Conservation (phyloP, 2,113 vertebrate genomes). For the Andinoacara biseriatus region DNA sequence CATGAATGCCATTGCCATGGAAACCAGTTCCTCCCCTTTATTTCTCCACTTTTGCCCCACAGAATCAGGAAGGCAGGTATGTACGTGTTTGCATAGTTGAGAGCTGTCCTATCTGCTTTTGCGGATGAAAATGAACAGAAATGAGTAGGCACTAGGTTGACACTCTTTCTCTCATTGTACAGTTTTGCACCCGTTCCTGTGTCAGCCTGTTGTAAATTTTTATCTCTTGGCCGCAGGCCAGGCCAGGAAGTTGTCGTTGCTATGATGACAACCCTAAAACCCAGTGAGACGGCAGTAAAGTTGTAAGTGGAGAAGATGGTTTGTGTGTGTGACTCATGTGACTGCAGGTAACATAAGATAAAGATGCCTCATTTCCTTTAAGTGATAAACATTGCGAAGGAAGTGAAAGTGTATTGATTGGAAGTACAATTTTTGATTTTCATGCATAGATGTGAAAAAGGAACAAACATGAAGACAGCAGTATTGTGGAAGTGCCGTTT, state of each 20-base stretch:
- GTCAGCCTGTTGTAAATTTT: slow-evolving; percentile 18
- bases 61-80: background rate
- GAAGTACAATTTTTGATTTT: rapidly evolving
- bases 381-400: background rate
- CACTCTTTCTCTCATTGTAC: background rate
- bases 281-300: slow-evolving; percentile 45
- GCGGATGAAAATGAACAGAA: background rate
- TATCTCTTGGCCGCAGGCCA: slow-evolving; percentile 30
- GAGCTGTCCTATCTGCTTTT: slow-evolving; percentile 7
- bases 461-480: background rate
- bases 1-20: slow-evolving; percentile 54
- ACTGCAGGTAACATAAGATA: background rate
- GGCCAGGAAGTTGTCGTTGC: slow-evolving; percentile 50
- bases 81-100: background rate
- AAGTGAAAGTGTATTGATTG: background rate
- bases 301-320: slow-evolving; percentile 4
- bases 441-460: background rate
- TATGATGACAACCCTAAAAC: slow-evolving; percentile 39
- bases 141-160: background rate
- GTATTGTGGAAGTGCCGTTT: background rate
- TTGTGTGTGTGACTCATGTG: background rate
- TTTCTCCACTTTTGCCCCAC: background rate
- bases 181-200: background rate
- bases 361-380: background rate
- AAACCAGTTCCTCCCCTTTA: slow-evolving; percentile 35